Conservation (phyloP, 2,797 vertebrate genomes). For the Acipenser oxyrinchus region DNA sequence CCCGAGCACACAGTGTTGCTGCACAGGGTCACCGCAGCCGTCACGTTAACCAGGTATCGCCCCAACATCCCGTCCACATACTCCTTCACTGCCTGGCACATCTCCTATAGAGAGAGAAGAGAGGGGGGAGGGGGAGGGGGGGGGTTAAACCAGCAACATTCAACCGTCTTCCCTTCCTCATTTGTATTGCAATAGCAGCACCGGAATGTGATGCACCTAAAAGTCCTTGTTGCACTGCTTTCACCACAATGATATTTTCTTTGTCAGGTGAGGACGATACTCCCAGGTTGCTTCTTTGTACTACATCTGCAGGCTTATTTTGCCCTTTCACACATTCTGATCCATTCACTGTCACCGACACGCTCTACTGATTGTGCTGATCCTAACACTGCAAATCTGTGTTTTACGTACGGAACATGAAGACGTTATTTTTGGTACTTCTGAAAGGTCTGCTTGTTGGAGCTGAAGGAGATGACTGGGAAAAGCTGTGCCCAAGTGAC, state of each 20-base stretch:
- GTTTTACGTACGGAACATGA: not conserved
- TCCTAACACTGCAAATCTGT: not conserved
- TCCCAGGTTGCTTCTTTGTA: too few relatives aligned
- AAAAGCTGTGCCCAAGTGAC: accelerated
- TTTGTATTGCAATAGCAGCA: not conserved
- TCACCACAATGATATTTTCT: not conserved
- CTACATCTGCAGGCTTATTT: too few relatives aligned
- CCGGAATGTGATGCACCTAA: not conserved
- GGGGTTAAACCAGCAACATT: not conserved
- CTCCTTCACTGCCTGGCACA: constrained; percentile 63
- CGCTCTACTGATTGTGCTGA: not conserved
- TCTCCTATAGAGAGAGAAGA: constrained; percentile 48
- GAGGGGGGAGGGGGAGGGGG: constrained; percentile 1
- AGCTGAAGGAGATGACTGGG: not conserved
- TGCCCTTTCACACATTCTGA: too few relatives aligned
- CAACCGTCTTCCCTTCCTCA: not conserved
- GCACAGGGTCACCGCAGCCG: constrained; percentile 64
- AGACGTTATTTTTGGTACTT: not conserved
- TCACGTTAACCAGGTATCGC: constrained; percentile 79
- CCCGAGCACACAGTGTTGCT: constrained; percentile 67
- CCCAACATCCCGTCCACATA: constrained; percentile 73
- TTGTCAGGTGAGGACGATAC: not conserved
- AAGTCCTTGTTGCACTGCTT: not conserved
- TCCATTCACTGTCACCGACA: too few relatives aligned
- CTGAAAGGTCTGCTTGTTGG: not conserved